Evolutionary conservation across 2,888 invertebrate species (phyloP).

Genomic region (Drosophila neoperkinsi): DNA sequence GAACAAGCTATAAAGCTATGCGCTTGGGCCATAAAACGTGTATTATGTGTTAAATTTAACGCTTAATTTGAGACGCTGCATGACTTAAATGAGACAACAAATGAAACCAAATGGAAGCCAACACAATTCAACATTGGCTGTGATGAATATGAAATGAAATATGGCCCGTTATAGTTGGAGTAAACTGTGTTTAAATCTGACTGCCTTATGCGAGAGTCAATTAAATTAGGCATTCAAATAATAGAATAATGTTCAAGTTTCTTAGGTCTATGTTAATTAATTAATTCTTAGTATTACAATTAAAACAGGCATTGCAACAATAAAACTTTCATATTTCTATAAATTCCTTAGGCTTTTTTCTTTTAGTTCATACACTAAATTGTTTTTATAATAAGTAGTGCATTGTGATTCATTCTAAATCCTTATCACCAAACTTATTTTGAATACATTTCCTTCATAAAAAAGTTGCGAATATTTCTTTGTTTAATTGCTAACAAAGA

Average conservation of each 20-base stretch:
- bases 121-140: slow-evolving; percentile 10
- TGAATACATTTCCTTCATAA: too few relatives aligned
- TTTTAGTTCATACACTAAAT: too few relatives aligned
- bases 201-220: neutral
- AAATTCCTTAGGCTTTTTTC: too few relatives aligned
- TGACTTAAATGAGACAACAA: slow-evolving; percentile 43
- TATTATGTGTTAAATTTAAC: slow-evolving; percentile 75
- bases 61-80: slow-evolving; percentile 58
- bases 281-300: too few relatives aligned
- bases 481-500: too few relatives aligned
- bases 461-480: too few relatives aligned
- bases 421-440: too few relatives aligned
- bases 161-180: neutral
- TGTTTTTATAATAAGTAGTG: too few relatives aligned
- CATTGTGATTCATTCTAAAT: too few relatives aligned
- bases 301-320: too few relatives aligned
- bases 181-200: neutral
- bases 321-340: too few relatives aligned
- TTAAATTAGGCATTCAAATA: neutral
- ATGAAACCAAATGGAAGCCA: slow-evolving; percentile 15
- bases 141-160: slow-evolving; percentile 15
- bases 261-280: neutral
- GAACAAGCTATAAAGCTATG: slow-evolving; percentile 60
- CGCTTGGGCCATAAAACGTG: slow-evolving; percentile 59
- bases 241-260: neutral